phyloP scores from a whole-genome alignment of 2,797 vertebrate species.

The Anabas testudineus region DNA sequence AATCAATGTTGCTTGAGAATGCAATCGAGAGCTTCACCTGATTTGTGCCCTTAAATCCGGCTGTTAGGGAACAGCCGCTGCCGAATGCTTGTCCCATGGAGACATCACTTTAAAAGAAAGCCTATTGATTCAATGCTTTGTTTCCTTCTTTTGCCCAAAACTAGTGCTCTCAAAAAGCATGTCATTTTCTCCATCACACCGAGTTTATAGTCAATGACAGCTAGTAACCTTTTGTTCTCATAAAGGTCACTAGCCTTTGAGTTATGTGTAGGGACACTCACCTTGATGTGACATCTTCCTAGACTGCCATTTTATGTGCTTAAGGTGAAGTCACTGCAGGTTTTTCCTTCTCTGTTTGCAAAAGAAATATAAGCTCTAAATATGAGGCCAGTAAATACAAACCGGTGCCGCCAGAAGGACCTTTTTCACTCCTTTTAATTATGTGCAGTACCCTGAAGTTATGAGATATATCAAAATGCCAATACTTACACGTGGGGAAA shows the following conservation, averaged over 20 bases:
- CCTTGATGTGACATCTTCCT: conserved; percentile 49
- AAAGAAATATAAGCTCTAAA: conserved; percentile 19
- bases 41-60: conserved; percentile 71
- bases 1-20: conserved; percentile 81
- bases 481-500: conserved; percentile 76
- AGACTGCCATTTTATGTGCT: conserved; percentile 46
- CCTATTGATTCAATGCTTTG: conserved; percentile 54
- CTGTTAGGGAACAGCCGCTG: conserved; percentile 46
- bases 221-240: conserved; percentile 44
- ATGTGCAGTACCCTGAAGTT: conserved; percentile 66
- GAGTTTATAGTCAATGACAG: conserved; percentile 46
- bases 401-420: conserved; percentile 17
- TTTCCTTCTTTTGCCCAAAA: conserved; percentile 9
- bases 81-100: conserved; percentile 47
- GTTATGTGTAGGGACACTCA: conserved; percentile 36
- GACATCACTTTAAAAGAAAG: conserved; percentile 52
- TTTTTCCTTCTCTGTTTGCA: conserved; percentile 30
- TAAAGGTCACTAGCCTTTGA: conserved; percentile 64
- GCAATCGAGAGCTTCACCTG: conserved; percentile 77
- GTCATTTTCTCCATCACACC: conserved; percentile 57
- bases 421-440: conserved; percentile 67
- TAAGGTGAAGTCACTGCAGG: conserved; percentile 43
- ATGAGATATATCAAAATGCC: conserved; percentile 77
- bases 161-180: conserved; percentile 34
- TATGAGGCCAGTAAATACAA: conserved; percentile 61